These are phyloP conservation scores for Malurus cyaneus DNA, from an alignment of 2,113 vertebrate genomes.

Conservation along the genomic window DNA sequence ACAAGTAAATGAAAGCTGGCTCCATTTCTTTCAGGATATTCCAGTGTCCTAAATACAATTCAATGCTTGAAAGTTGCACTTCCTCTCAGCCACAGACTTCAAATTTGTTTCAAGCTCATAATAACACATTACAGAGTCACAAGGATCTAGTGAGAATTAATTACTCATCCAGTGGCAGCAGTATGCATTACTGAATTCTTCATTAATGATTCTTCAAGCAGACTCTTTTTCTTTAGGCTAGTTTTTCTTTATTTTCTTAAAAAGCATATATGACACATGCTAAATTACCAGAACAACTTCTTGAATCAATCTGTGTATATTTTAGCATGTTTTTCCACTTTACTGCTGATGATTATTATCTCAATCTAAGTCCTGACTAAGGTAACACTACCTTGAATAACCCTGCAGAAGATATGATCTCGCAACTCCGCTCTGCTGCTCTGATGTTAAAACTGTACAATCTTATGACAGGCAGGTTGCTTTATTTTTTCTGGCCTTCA, in stretches of 20 bases:
- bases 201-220: not conserved
- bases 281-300: not conserved
- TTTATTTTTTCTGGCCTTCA: not conserved
- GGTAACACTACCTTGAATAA: not conserved
- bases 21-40: not conserved
- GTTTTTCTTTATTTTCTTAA: not conserved
- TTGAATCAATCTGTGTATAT: not conserved
- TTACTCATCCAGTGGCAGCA: not conserved
- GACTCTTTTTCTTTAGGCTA: not conserved
- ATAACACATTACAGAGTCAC: not conserved
- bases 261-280: not conserved
- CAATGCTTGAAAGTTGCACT: not conserved
- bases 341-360: not conserved
- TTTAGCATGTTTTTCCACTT: not conserved
- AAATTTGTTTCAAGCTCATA: conserved; percentile 2
- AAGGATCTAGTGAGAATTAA: conserved; percentile 7
- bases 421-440: not conserved
- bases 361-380: not conserved
- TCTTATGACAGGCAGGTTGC: not conserved
- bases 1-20: not conserved
- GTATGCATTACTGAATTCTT: not conserved
- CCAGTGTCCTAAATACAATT: not conserved
- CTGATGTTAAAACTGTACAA: not conserved
- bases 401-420: not conserved
- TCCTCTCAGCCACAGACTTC: not conserved